These are phyloP conservation scores for Reinhardtius hippoglossoides DNA, from an alignment of 2,113 vertebrate genomes.

Conservation along the genomic window DNA sequence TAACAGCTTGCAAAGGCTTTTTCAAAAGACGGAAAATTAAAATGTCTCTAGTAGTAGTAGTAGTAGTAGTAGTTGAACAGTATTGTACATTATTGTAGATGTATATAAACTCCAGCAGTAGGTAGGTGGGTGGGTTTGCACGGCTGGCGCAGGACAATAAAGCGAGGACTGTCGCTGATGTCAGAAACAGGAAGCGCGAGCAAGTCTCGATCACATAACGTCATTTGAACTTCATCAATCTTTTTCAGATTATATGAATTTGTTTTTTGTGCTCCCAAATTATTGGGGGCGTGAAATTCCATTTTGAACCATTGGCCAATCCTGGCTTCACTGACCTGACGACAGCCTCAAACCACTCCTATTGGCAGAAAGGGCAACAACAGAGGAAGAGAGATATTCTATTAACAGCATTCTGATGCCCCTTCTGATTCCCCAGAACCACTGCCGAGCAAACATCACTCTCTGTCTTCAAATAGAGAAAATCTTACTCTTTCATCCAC, in stretches of 20 bases:
- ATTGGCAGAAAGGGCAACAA: conserved; percentile 48
- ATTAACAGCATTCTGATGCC: conserved; percentile 16
- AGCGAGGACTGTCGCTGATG: conserved; percentile 13
- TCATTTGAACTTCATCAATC: neutral
- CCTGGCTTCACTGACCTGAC: conserved; percentile 57
- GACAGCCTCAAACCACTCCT: conserved; percentile 58
- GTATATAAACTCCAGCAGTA: conserved; percentile 79
- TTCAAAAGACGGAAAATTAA: conserved; percentile 79
- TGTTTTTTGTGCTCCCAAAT: neutral
- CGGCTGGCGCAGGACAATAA: conserved; percentile 43
- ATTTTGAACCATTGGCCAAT: conserved; percentile 9
- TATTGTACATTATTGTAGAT: conserved; percentile 86
- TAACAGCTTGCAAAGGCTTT: conserved; percentile 85
- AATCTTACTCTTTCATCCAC: conserved; percentile 8
- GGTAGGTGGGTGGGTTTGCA: conserved; percentile 34
- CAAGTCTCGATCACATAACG: neutral
- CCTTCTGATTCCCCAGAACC: conserved; percentile 46
- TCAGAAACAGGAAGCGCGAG: no score
- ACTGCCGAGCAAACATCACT: conserved; percentile 16
- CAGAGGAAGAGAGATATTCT: conserved; percentile 42
- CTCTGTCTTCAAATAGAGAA: neutral
- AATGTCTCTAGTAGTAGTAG: conserved; percentile 35
- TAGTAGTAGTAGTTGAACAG: conserved; percentile 85
- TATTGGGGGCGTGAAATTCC: neutral
- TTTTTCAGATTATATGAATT: neutral